phyloP scores from a whole-genome alignment of 2,797 vertebrate species.

The Anomalospiza imberbis region DNA sequence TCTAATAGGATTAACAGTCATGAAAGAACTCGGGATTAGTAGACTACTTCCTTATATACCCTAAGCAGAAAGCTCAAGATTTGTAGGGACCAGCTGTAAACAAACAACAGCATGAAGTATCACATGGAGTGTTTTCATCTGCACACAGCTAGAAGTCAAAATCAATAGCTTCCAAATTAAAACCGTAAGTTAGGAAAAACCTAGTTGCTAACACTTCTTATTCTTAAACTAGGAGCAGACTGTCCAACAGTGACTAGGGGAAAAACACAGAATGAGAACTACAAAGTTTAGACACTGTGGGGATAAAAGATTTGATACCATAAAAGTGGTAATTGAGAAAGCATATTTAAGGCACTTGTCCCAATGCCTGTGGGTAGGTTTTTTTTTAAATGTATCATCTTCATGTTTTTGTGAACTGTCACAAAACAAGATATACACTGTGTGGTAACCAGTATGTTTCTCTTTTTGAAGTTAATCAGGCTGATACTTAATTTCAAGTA shows the following conservation, averaged over 20 bases:
- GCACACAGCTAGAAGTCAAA: not conserved
- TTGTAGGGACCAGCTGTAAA: not conserved
- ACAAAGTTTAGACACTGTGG: not conserved
- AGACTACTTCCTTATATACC: not conserved
- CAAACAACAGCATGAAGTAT: not conserved
- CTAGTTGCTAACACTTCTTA: not conserved
- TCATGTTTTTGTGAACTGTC: not conserved
- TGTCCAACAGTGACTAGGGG: not conserved
- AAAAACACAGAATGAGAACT: not conserved
- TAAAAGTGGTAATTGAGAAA: not conserved
- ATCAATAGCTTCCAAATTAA: not conserved
- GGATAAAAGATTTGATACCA: not conserved
- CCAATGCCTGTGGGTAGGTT: not conserved
- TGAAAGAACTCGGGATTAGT: not conserved
- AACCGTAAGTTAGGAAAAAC: not conserved
- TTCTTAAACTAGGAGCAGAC: not conserved
- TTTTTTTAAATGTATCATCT: not conserved
- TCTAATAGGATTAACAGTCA: slow-evolving; percentile 19
- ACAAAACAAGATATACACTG: not conserved
- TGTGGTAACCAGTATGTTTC: not conserved
- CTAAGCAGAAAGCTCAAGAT: not conserved
- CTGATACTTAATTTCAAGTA: not conserved
- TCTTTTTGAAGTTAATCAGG: not conserved
- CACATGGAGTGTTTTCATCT: not conserved
- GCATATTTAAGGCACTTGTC: not conserved